phyloP scores from a whole-genome alignment of 2,113 vertebrate species.

The Morone chrysops region DNA sequence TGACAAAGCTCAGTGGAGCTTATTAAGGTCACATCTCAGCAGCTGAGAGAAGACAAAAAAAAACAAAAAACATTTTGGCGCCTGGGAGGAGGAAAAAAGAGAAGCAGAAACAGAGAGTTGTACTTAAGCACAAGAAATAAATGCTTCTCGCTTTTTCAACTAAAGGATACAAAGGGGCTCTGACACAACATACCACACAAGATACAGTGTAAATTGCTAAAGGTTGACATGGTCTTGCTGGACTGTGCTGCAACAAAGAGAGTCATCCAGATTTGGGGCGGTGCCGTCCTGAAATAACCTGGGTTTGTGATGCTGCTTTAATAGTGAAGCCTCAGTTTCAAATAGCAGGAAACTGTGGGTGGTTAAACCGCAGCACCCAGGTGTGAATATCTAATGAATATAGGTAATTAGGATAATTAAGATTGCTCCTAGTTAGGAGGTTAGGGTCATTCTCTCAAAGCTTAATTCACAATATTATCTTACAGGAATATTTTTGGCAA shows the following conservation, averaged over 20 bases:
- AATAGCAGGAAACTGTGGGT: not conserved
- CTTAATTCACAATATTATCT: too few relatives aligned
- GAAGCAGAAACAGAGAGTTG: not conserved
- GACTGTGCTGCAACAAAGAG: not conserved
- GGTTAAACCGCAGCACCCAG: not conserved
- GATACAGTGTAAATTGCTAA: not conserved
- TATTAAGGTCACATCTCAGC: conserved; percentile 62
- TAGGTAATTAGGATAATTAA: not conserved
- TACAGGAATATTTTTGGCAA: too few relatives aligned
- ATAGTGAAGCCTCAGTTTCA: too few relatives aligned
- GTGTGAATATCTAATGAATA: not conserved
- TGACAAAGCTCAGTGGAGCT: conserved; percentile 62
- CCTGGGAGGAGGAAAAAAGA: not conserved
- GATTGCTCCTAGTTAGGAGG: too few relatives aligned
- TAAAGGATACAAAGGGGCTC: conserved; percentile 1
- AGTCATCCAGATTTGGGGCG: not conserved
- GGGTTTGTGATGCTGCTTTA: not conserved
- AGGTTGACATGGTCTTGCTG: not conserved
- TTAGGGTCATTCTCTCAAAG: not conserved
- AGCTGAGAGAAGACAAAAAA: conserved; percentile 45
- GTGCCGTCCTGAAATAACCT: conserved; percentile 12
- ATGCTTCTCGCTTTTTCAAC: not conserved
- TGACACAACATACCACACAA: not conserved
- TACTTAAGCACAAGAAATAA: conserved; percentile 27
- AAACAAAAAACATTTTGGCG: conserved; percentile 11